Conservation (phyloP, 2,888 invertebrate genomes). For the Pyrrhia umbra region DNA sequence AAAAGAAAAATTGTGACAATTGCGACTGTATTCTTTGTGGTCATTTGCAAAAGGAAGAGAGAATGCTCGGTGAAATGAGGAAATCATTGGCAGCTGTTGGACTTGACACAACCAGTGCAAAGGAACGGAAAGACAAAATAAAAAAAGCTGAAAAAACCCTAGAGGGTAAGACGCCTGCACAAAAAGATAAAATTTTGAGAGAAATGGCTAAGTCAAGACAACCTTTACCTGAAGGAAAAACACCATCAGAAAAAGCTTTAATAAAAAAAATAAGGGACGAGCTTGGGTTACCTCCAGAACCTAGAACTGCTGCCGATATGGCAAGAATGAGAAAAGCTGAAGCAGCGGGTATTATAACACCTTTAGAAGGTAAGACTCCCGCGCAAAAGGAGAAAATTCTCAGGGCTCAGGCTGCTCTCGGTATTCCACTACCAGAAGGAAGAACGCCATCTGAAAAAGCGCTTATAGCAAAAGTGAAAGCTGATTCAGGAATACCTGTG, state of each 20-base stretch:
- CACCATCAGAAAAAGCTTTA: conserved; percentile 37
- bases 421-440: conserved; percentile 41
- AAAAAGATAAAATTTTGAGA: conserved; percentile 37
- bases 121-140: conserved; percentile 24
- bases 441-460: conserved; percentile 32
- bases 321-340: conserved; percentile 30
- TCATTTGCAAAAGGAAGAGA: conserved; percentile 60
- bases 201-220: conserved; percentile 25
- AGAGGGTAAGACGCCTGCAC: conserved; percentile 26
- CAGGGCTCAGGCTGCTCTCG: conserved; percentile 7
- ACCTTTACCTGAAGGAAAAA: conserved; percentile 35
- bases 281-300: conserved; percentile 62
- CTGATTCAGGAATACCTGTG: not conserved
- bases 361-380: conserved; percentile 34
- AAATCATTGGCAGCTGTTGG: conserved; percentile 34
- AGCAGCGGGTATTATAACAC: conserved; percentile 24
- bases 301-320: conserved; percentile 60
- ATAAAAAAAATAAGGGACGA: conserved; percentile 29
- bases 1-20: conserved; percentile 79
- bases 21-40: conserved; percentile 81
- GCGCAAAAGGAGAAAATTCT: conserved; percentile 40
- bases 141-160: conserved; percentile 26
- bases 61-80: conserved; percentile 3
- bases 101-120: conserved; percentile 17
- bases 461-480: conserved; percentile 19